Base-by-base conservation (phyloP, 1,140 invertebrate species). In the Lepidurus couesii region DNA sequence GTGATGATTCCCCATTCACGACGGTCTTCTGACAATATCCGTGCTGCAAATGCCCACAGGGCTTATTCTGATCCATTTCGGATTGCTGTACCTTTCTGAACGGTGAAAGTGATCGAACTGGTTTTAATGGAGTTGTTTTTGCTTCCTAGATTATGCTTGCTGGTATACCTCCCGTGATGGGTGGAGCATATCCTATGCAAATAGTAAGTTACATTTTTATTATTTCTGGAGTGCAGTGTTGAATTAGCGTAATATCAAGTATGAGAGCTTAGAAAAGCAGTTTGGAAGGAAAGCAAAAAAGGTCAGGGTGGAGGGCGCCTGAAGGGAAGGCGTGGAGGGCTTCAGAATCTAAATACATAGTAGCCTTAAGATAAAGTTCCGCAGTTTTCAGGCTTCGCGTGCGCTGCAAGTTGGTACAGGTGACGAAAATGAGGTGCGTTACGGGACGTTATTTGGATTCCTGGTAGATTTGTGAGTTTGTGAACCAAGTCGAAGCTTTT, bases 1-100 rank as follows among this genome's bases (percentile, higher is more conserved):
- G 21, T 65, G 53, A 65, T 65, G 53, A 65, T 65, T 65, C 53
- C 53, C 21, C 21, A n/a, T 65, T 65, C 53, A 65, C 53, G 53
- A 65, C 53, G 53, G 53, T 65, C 53, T 65, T 65, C 53, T 65
- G 53, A 65, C 16, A 65, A 65, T 13, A 65, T 65, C 53, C 53
- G 53, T 65, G 53, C 21, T 65, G 53, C 13, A 65, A 65, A 65
- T 21, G 53, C 53, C 53, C 53, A 65, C 53, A 65, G 53, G 53
- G 53, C 53, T 65, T 65, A n/a, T 65, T 65, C 53, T 65, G 53
- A 65, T 65, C 53, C 13, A 65, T 65, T 16, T 65, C 16, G 53
- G 16, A 13, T 65, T 16, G 9, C 21, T 7, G 7, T 11, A 13
- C 7, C 8, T n/a, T 65, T 13, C 13, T 21, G 53, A n/a, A 16